Percentiles rank a stretch among this genome's conserved stretches.
These are phyloP conservation scores for Sisyra terminalis DNA, from an alignment of 2,888 invertebrate genomes.

Conservation along the genomic window DNA sequence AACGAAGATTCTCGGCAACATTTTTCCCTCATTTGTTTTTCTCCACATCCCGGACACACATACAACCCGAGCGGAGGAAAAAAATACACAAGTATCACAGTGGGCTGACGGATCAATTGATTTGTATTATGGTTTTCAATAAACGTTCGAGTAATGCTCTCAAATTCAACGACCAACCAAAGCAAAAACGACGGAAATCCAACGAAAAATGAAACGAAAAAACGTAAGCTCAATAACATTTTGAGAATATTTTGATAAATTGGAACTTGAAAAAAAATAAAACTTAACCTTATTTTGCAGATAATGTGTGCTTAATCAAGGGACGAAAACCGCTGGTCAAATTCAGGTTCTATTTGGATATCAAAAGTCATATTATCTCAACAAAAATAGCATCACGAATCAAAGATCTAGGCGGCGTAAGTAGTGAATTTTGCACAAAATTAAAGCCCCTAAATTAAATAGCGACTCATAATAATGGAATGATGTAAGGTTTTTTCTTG, in stretches of 20 bases:
- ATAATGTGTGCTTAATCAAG: slow-evolving; percentile 21
- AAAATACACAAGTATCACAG: too few species aligned
- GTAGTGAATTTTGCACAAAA: slow-evolving; percentile 18
- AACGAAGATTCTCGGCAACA: too few species aligned
- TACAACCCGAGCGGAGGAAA: too few species aligned
- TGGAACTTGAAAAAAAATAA: too few species aligned
- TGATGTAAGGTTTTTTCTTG: too few species aligned
- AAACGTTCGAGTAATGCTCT: slow-evolving; percentile 15
- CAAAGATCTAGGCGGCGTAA: slow-evolving; percentile 56
- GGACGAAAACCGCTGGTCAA: slow-evolving; percentile 40
- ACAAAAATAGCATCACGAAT: slow-evolving; percentile 50
- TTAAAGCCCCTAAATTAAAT: background rate
- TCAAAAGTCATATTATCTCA: slow-evolving; percentile 49
- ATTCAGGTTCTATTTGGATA: slow-evolving; percentile 60
- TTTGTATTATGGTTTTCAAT: too few species aligned
- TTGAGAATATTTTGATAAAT: too few species aligned
- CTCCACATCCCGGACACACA: too few species aligned
- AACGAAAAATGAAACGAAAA: background rate
- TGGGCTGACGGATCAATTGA: too few species aligned
- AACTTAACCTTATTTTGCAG: slow-evolving; percentile 13
- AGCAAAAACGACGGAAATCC: background rate
- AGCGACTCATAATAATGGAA: too few species aligned
- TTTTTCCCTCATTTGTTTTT: too few species aligned
- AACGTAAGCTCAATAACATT: background rate
- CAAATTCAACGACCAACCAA: slow-evolving; percentile 13